Base-by-base conservation (phyloP, 1,140 invertebrate genomes). In the Venturia canescens region DNA sequence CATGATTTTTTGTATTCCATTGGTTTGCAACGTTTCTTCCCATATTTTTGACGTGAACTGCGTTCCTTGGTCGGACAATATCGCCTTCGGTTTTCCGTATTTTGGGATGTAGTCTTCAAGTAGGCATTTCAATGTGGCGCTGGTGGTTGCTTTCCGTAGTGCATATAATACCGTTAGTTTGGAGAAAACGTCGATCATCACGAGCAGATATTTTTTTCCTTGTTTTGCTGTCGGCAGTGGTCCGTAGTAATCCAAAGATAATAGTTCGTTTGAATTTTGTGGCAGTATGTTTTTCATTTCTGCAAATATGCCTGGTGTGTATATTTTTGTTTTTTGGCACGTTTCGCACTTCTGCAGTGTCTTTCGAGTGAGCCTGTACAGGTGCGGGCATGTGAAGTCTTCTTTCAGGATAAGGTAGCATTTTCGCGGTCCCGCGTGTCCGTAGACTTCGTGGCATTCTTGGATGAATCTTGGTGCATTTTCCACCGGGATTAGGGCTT, bases 111-210 rank as follows among this genome's bases (percentile, higher is more conserved):
- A 83, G 72, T 81, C 72, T n/a, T 83, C 21, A 13, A 83, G 48
- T n/a, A 83, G 29, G 13, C 50, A 76, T 23, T 70, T 75, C 5
- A 81, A 63, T 16, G 69, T 78, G 0, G 34, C 70, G 66, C 81
- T 77, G 0, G 86, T 78, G 3, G 86, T 86, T 1, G 87, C 88
- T 0, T 83, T 83, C 34, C 89, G 90, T 11, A 87, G 85, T 2
- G 89, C 83, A 78, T 88, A 90, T 53, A 92, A 18, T 86, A 87
- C 90, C 1, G 83, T 83, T 82, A 91, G 91, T 80, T 92, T 92
- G 0, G 87, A 86, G 83, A 92, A 92, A 0, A 79, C 89, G 82
- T 92, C 90, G 0, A 91, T 83, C 0, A 92, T 81, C 0, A 82
- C 87, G 0, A 92, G 85, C 7, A 92, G 85, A 79, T 91, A 85